Conservation (phyloP, 2,113 vertebrate species). For the Speoplatyrhinus poulsoni region DNA sequence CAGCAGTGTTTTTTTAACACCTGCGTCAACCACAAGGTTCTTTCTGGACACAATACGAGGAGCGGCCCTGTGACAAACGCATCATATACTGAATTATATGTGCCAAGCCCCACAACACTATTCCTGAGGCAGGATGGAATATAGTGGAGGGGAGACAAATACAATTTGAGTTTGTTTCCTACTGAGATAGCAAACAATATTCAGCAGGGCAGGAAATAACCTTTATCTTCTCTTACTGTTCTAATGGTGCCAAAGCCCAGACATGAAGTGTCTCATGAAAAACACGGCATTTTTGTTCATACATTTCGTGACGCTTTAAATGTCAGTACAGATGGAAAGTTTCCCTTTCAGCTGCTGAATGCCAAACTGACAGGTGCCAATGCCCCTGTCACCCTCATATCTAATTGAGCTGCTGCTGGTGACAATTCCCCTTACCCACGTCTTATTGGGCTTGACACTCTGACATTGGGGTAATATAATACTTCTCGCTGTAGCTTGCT, state of each 20-base stretch:
- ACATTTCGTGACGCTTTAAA: no score
- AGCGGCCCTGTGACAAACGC: not conserved
- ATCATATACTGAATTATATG: slow-evolving; percentile 21
- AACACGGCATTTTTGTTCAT: no score
- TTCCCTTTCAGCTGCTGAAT: no score
- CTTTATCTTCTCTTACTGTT: slow-evolving; percentile 26
- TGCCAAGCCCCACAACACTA: slow-evolving; percentile 20
- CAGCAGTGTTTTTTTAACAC: no score
- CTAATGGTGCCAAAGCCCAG: slow-evolving; percentile 24
- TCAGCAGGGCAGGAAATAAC: not conserved
- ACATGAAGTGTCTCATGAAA: not conserved
- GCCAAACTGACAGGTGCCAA: no score
- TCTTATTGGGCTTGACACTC: slow-evolving; percentile 49
- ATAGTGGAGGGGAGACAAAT: not conserved
- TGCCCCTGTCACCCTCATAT: not conserved
- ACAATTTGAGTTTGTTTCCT: not conserved
- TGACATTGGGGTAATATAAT: slow-evolving; percentile 28
- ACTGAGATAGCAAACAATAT: not conserved
- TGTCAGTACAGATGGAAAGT: no score
- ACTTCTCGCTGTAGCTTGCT: slow-evolving; percentile 17
- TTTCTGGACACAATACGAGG: no score
- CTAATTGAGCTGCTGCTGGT: slow-evolving; percentile 56
- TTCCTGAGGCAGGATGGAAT: slow-evolving; percentile 3
- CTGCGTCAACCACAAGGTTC: no score
- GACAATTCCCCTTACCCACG: slow-evolving; percentile 45